Base-by-base conservation (phyloP, 2,113 vertebrate genomes). In the Pseudois nayaur region DNA sequence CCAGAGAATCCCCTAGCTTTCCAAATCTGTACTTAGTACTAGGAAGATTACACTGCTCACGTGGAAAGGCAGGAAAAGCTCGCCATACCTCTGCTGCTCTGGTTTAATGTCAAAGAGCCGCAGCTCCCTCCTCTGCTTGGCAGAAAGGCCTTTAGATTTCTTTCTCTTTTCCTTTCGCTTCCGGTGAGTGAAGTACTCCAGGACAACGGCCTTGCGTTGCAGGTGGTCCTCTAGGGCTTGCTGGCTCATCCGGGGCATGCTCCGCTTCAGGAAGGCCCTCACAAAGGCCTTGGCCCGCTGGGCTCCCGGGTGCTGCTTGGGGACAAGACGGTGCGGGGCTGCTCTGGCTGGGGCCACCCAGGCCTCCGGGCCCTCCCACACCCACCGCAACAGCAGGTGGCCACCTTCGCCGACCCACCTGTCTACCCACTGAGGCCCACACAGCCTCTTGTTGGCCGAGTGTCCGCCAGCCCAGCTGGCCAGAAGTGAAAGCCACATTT, bases 91-190 rank as follows among this genome's bases (percentile, higher is more conserved):
- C 91, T 99, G 99, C 60, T 99, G 99, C 71, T 99, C 99, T 0
- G 99, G 99, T 27, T 99, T 99, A 27, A 99, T 99, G 59, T 99
- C 98, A 89, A 99, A 99, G n/a, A 99, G 98, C 8, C 86, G 98
- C 98, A 99, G 96, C 60, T 99, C 98, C 84, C 99, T 96, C 91
- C 99, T 99, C 86, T 99, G 98, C 95, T 98, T 99, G 82, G 99
- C 99, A 6, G 99, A 99, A 4, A 99, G 98, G 3, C 99, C 99
- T 97, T 99, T 99, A 0, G 98, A 31, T 79, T 98, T 99, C 57
- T 64, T 99, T 50, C 27, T 98, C 76, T 87, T 99, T 1, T 74
- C 98, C 89, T 98, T 99, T 0, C 29, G 59, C 89, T 91, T 99
- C 36, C 97, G 99, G 10, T 95, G 98, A 5, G 97, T 81, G 11